phyloP scores from a whole-genome alignment of 2,888 invertebrate species.

The Spialia ferax region DNA sequence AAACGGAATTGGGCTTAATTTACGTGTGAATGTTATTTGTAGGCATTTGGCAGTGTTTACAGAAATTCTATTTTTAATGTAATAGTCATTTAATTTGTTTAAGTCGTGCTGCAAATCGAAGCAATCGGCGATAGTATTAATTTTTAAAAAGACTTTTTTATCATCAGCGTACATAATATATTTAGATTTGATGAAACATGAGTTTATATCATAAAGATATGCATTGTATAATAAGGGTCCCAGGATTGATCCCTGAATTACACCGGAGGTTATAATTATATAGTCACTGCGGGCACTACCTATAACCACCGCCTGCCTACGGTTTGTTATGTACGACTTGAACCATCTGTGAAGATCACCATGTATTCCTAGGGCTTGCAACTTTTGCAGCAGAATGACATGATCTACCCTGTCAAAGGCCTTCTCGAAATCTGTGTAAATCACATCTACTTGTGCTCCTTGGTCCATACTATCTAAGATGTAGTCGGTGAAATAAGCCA shows the following conservation, averaged over 20 bases:
- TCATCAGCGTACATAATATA: background rate
- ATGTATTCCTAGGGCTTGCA: constrained; percentile 6
- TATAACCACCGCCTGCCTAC: no score
- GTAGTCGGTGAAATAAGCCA: background rate
- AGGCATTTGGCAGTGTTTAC: background rate
- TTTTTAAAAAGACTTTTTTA: constrained; percentile 9
- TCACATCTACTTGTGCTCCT: background rate
- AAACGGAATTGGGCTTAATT: background rate
- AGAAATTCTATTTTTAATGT: background rate
- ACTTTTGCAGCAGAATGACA: background rate
- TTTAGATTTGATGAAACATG: constrained; percentile 8
- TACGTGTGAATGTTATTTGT: constrained; percentile 3
- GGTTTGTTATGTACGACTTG: no score
- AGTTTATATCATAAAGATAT: background rate
- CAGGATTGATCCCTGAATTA: constrained; percentile 2
- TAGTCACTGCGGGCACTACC: background rate
- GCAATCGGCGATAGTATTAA: background rate
- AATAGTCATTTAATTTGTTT: constrained; percentile 1
- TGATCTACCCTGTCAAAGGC: constrained; percentile 9
- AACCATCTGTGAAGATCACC: background rate
- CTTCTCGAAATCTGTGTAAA: constrained; percentile 5
- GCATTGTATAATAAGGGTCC: constrained; percentile 6
- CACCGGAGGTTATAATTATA: background rate
- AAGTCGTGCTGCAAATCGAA: background rate
- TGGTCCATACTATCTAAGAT: background rate